These are phyloP conservation scores for Chaetophractus vellerosus DNA, from an alignment of 2,797 vertebrate genomes.

Conservation along the genomic window DNA sequence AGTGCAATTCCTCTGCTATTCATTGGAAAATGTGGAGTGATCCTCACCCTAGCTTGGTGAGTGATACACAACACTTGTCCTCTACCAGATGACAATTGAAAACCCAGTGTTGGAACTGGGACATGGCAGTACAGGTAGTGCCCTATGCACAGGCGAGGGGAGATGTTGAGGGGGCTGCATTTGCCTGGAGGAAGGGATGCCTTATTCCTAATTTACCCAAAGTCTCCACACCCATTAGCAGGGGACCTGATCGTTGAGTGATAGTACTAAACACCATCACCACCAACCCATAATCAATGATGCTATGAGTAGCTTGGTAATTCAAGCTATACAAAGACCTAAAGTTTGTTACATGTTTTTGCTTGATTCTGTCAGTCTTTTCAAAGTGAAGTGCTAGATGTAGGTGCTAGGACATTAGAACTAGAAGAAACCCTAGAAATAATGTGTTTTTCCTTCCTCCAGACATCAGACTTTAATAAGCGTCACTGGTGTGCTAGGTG, in stretches of 20 bases:
- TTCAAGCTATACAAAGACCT: neutral
- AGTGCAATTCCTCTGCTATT: neutral
- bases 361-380: neutral
- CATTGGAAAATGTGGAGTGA: neutral
- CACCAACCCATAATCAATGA: neutral
- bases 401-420: neutral
- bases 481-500: neutral
- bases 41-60: neutral
- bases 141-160: neutral
- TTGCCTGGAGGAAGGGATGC: neutral
- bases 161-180: neutral
- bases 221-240: neutral
- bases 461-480: neutral
- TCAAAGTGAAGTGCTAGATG: neutral
- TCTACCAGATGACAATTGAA: neutral
- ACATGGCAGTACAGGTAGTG: neutral
- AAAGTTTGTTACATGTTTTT: neutral
- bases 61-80: neutral
- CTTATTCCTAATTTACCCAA: neutral
- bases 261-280: neutral
- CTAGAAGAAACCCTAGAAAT: constrained; percentile 23
- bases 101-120: neutral
- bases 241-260: neutral
- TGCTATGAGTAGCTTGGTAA: neutral
- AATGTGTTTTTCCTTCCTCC: neutral